phyloP scores from a whole-genome alignment of 2,888 invertebrate genomes.

The Meandrusa payeni region DNA sequence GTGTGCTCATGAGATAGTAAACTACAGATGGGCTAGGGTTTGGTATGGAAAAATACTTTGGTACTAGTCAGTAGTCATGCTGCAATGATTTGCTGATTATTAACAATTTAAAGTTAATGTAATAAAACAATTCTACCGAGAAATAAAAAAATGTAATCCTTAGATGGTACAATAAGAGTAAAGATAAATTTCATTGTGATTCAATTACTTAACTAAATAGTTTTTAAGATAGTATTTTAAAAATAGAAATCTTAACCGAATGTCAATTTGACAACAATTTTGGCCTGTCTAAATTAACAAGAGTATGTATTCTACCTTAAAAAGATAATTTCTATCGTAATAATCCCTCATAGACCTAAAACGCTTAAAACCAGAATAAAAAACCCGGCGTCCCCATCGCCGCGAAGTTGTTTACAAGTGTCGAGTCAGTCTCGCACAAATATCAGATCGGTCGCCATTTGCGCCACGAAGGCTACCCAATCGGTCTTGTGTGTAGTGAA shows the following conservation, averaged over 20 bases:
- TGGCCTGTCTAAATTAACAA: conserved; percentile 75
- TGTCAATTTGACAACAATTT: conserved; percentile 61
- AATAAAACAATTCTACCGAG: too few relatives aligned
- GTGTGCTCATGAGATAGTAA: too few relatives aligned
- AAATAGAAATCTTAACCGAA: conserved; percentile 18
- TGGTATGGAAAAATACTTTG: too few relatives aligned
- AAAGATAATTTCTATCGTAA: conserved; percentile 45
- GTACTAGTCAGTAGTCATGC: too few relatives aligned
- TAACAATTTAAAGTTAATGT: too few relatives aligned
- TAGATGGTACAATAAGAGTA: too few relatives aligned
- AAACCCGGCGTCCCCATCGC: conserved; percentile 46
- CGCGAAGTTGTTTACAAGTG: conserved; percentile 56
- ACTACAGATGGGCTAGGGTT: too few relatives aligned
- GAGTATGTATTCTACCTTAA: conserved; percentile 68
- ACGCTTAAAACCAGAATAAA: conserved; percentile 28
- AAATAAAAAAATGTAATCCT: too few relatives aligned
- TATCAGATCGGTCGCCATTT: conserved; percentile 75
- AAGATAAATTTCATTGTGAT: too few relatives aligned
- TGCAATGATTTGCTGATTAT: too few relatives aligned
- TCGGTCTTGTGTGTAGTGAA: conserved; percentile 58
- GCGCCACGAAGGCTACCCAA: conserved; percentile 72
- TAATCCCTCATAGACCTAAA: conserved; percentile 10
- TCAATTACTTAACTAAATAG: conserved; percentile 3
- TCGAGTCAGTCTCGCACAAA: conserved; percentile 43
- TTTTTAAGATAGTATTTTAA: conserved; percentile 21